Evolutionary conservation across 92 coral and sea anemone species (phyloP), one percentile per base, ranked within the genome.

Genomic region (Desmophyllum pertusum): DNA sequence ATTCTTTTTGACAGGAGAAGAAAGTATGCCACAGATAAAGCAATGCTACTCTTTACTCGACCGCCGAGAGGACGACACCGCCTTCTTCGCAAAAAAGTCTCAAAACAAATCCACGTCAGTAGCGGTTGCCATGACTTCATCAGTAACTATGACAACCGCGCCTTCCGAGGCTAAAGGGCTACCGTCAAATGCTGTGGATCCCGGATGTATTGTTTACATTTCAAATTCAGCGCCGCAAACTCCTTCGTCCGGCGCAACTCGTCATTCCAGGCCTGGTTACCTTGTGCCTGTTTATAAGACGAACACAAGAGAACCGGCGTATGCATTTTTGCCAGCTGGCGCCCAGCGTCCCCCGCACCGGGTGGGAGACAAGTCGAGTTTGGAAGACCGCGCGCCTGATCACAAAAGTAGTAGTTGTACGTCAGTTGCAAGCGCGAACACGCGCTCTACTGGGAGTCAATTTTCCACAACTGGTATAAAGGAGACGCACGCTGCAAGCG

Each of bases 211-310:
- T 48, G 86, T 82, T 29, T 82, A 82, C 71, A 31, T 82, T 25
- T 73, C 86, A 57, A 82, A 82, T 41, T 37, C 92, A 4, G 79
- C 76, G 6, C 79, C 83, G 11, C 78, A 81, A 18, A 41, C 82
- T 27, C 39, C 85, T 45, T 30, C 86, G 21, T 57, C 91, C 4
- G 74, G 73, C 52, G 23, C 83, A 50, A 74, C 83, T 27, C 72
- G 66, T 7, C 80, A 83, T 23, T 81, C 89, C 39, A 86, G 89
- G 31, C 62, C 92, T 18, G 92, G 94, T n/a, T 91, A 87, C 51
- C 89, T 91, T 17, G 87, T 91, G n/a, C 94, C 94, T 3, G 84
- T 91, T 10, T 85, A 78, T 39, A 91, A 91, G 64, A 81, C 92
- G 25, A 70, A 68, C 38, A 72, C 82, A 7, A 86, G 88, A 81